Evolutionary conservation across 2,888 invertebrate species (phyloP), one percentile per base, ranked within the genome.

Genomic region (Cylloceria caligata): DNA sequence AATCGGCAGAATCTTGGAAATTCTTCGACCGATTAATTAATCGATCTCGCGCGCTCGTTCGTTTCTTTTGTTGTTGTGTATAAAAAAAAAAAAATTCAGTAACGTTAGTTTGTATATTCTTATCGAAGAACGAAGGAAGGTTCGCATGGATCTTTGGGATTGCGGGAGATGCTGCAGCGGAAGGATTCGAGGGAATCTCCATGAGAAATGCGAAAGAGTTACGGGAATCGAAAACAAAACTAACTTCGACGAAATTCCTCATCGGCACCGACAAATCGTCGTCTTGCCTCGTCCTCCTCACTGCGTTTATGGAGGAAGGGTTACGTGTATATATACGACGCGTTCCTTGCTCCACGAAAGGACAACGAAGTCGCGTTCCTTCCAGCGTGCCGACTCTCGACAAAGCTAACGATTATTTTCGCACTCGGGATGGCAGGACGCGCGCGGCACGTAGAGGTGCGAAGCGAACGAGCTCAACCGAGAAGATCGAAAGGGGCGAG

Each of bases 331-430:
- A 68, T 74, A 64, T 39, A 65, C n/a, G 34, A 64, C 13, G 39
- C 27, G 65, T 75, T 65, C 30, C 69, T 55, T 42, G 65, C 65
- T 71, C 19, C 57, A 45, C 65, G 78, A 75, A 78, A 67, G 71
- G 75, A 82, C 82, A 82, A 79, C 75, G 65, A 62, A 75, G 49
- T 72, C 76, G 75, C 79, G 84, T 83, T 84, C 83, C 84, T 79
- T 27, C 49, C 71, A 34, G 7, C 30, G 81, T 75, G 84, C 86
- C 89, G 88, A 86, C 85, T 75, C 65, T 79, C 86, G 83, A 88
- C 89, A 89, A 89, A 88, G 88, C 88, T 87, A 88, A 89, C 87
- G 87, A 88, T 89, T 90, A 88, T 88, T 89, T 89, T 90, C 88
- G 88, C 89, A 86, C 88, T 88, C 86, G 76, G 57, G 74, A 75